A percentile compares a stretch with the other conserved stretches of the same genome.
These are phyloP conservation scores for Emydura subglobosa DNA, from an alignment of 2,113 vertebrate genomes.

Conservation along the genomic window DNA sequence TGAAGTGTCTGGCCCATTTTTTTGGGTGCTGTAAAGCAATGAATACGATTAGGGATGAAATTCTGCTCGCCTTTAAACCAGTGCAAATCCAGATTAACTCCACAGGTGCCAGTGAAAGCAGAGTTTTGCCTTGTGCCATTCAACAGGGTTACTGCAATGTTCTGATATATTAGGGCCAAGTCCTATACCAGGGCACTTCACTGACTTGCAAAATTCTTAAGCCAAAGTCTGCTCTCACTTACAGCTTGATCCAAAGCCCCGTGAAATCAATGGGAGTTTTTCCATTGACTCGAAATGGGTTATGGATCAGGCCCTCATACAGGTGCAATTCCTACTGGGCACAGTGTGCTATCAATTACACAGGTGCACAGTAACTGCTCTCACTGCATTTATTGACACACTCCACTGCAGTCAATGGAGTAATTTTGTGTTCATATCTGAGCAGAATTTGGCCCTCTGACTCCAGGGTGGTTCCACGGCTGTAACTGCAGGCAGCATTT, in stretches of 20 bases:
- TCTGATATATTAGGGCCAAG: not conserved
- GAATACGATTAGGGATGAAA: rapidly evolving
- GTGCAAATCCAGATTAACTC: constrained; percentile 25
- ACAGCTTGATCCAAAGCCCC: not conserved
- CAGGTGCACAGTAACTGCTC: not conserved
- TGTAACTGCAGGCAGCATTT: not conserved
- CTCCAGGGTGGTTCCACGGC: not conserved
- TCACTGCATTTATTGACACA: not conserved
- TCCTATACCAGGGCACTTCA: not conserved
- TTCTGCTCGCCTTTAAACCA: not conserved
- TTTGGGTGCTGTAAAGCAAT: not conserved
- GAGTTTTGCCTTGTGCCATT: not conserved
- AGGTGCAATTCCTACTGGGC: not conserved
- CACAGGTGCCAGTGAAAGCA: constrained; percentile 36
- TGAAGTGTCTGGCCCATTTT: not conserved
- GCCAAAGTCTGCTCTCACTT: not conserved
- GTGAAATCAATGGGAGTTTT: not conserved
- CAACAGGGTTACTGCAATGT: not conserved
- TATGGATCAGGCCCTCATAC: not conserved
- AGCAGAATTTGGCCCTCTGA: not conserved
- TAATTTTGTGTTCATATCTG: not conserved
- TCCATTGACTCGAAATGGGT: not conserved
- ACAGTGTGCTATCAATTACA: not conserved
- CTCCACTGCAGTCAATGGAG: not conserved
- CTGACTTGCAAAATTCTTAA: not conserved